Evolutionary conservation across 1,140 invertebrate species (phyloP).

Genomic region (Steinernema feltiae): DNA sequence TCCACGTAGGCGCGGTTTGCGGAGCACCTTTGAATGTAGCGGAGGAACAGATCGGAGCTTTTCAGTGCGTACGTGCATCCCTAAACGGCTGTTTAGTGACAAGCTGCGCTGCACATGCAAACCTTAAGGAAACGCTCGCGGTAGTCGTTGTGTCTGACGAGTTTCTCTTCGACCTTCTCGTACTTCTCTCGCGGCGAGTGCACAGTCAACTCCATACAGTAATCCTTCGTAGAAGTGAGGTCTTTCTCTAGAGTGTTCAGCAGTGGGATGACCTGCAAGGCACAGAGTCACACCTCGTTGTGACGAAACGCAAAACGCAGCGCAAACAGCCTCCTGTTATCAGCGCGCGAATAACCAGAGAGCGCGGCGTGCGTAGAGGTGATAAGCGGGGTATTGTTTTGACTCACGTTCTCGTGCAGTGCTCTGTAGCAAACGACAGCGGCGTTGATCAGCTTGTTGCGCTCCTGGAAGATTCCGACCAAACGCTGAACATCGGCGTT

Average conservation of each 20-base stretch:
- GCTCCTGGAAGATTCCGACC: background rate
- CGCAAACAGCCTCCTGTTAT: background rate
- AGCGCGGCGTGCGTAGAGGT: too few relatives aligned
- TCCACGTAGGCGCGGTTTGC: background rate
- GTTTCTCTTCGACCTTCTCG: constrained; percentile 10
- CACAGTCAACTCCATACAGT: background rate
- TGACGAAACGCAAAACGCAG: background rate
- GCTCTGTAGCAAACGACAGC: constrained; percentile 10
- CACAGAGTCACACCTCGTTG: background rate
- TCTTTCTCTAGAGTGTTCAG: constrained; percentile 1
- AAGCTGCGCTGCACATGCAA: too few relatives aligned
- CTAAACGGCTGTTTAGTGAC: background rate
- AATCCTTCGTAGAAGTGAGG: background rate
- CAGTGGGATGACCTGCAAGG: background rate
- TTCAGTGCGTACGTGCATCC: constrained; percentile 35
- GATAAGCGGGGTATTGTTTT: too few relatives aligned
- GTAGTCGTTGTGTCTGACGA: constrained; percentile 27
- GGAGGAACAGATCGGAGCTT: constrained; percentile 32
- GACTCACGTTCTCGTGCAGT: constrained; percentile 6
- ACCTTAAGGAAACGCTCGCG: constrained; percentile 31
- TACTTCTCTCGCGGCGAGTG: background rate
- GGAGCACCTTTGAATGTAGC: constrained; percentile 28
- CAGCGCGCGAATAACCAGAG: too few relatives aligned
- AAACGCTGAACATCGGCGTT: background rate
- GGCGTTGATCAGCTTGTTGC: constrained; percentile 10